phyloP scores from a whole-genome alignment of 2,888 invertebrate species.

The Dicycla oo region DNA sequence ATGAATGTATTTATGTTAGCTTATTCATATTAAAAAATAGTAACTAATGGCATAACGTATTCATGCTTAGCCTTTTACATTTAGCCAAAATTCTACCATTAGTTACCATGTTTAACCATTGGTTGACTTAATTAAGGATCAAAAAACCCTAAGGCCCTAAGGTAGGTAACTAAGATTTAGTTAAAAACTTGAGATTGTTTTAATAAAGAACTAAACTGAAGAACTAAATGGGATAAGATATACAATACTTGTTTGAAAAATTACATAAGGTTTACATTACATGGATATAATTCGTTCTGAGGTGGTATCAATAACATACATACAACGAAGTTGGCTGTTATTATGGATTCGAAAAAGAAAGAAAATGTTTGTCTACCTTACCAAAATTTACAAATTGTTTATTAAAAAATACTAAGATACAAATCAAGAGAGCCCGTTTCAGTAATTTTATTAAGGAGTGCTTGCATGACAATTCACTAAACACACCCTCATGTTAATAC shows the following conservation, averaged over 20 bases:
- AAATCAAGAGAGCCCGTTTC: conserved; percentile 20
- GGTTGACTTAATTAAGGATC: too few species aligned
- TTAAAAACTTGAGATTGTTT: conserved; percentile 18
- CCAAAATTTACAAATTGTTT: background rate
- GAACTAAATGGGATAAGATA: background rate
- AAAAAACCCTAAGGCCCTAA: too few species aligned
- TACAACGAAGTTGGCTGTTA: background rate
- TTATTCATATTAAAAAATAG: too few species aligned
- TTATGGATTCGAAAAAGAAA: conserved; percentile 5
- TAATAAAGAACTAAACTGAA: conserved; percentile 3
- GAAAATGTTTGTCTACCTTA: background rate
- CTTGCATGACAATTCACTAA: conserved; percentile 1
- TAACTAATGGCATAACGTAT: too few species aligned
- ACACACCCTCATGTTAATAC: background rate
- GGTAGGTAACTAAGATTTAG: conserved; percentile 36
- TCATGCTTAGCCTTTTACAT: too few species aligned
- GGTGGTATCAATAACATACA: conserved; percentile 1
- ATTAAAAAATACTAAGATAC: background rate
- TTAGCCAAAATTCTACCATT: too few species aligned
- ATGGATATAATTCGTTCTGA: background rate
- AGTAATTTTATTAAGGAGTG: background rate
- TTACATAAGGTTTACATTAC: background rate
- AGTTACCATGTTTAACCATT: too few species aligned
- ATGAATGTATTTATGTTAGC: too few species aligned
- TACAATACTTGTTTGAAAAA: conserved; percentile 18